phyloP scores from a whole-genome alignment of 2,113 vertebrate species.

The Neogale vison region DNA sequence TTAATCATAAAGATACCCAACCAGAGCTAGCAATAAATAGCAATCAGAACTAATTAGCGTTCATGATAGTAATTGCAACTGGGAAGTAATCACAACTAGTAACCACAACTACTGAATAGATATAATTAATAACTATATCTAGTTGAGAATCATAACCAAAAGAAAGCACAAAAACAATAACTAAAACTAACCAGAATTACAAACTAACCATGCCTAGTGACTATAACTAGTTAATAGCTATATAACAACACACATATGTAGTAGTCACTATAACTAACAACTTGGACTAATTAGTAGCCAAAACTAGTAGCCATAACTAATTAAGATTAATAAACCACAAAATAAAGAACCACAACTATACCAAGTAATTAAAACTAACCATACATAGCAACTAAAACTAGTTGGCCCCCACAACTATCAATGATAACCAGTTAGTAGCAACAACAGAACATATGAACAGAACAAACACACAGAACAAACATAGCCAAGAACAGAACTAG shows the following conservation, averaged over 20 bases:
- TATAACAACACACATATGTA: neutral
- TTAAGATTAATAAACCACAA: neutral
- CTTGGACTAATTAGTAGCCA: neutral
- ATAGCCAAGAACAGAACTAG: neutral
- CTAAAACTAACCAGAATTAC: neutral
- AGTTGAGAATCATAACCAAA: neutral
- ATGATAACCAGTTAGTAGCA: neutral
- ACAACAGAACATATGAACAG: neutral
- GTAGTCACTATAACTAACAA: neutral
- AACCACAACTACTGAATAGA: neutral
- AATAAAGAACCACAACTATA: neutral
- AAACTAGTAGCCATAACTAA: neutral
- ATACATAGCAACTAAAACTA: neutral
- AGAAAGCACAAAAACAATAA: neutral
- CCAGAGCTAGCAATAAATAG: neutral
- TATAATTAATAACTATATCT: neutral
- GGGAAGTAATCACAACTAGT: neutral
- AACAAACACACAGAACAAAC: neutral
- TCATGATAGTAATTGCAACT: neutral
- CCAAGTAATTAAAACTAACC: neutral
- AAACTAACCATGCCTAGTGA: neutral
- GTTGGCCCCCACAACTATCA: neutral
- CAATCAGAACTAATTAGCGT: neutral
- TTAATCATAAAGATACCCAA: neutral
- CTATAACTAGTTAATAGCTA: neutral